Evolutionary conservation across 2,888 invertebrate genomes (phyloP), one percentile per base, ranked within the genome.

Genomic region (Cryptocephalus primarius): DNA sequence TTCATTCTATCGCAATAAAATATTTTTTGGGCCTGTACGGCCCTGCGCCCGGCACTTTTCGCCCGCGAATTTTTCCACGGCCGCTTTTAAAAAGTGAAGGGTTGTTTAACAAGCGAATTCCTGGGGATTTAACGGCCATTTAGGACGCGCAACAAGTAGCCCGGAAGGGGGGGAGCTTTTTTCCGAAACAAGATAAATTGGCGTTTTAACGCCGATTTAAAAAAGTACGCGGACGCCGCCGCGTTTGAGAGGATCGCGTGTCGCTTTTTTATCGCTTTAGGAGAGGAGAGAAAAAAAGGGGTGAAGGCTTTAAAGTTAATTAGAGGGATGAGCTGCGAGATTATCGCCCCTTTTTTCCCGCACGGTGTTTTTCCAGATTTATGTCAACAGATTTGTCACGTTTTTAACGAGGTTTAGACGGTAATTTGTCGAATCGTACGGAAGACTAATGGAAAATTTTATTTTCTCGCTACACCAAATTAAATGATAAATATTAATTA

Each of bases 141-240:
- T 47, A 43, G 43, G 22, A n/a, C 32, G 39, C 48, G 57, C 64
- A 64, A 64, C 64, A 64, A 61, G 64, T 63, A 52, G 42, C 42
- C 9, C 12, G 31, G 11, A 55, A 48, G 49, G 52, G 48, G 39
- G 51, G 54, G 55, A 57, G 46, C 50, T 48, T 54, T 57, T 58
- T 55, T 55, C 54, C 42, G n/a, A n/a, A 46, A 50, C 53, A 56
- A 60, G 60, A 60, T 57, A 55, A 60, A 60, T 60, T 57, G 52
- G 48, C 48, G 48, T 52, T 54, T 56, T 49, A 54, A 53, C 54
- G 46, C 47, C 47, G 53, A 55, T 55, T 55, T 50, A 39, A 53
- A 55, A 57, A 58, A 56, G 52, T 53, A 54, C 46, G 58, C 46
- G 48, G 49, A 39, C 50, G 50, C 54, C 50, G 50, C 54, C 53